phyloP scores from a whole-genome alignment of 1,140 invertebrate genomes.

The Megalonaias nervosa region DNA sequence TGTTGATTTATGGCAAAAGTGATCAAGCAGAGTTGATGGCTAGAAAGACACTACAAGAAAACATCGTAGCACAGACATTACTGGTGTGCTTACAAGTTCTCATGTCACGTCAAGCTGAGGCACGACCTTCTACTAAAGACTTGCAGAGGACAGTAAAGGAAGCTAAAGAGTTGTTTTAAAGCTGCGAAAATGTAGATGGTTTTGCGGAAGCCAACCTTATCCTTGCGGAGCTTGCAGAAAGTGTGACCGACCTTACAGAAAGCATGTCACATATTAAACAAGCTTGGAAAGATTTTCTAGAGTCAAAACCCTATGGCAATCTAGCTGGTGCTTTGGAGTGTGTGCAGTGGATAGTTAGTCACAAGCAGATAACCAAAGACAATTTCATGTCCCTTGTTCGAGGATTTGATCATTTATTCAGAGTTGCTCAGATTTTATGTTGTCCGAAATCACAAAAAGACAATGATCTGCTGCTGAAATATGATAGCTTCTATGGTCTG shows the following conservation, averaged over 20 bases:
- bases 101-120: not conserved
- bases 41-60: constrained; percentile 25
- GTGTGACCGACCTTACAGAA: constrained; percentile 14
- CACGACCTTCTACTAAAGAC: not conserved
- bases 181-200: constrained; percentile 16
- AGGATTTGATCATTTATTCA: constrained; percentile 35
- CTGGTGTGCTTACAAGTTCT: constrained; percentile 23
- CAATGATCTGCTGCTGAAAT: constrained; percentile 25
- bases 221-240: constrained; percentile 27
- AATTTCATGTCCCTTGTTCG: constrained; percentile 27
- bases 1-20: constrained; percentile 33
- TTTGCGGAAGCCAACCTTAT: constrained; percentile 32
- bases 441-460: constrained; percentile 18
- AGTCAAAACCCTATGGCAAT: constrained; percentile 21
- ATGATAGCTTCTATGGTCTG: constrained; percentile 50
- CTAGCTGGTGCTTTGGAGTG: constrained; percentile 36
- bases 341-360: constrained; percentile 36
- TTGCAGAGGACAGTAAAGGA: constrained; percentile 4
- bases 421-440: constrained; percentile 33
- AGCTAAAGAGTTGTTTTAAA: constrained; percentile 2
- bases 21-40: constrained; percentile 42
- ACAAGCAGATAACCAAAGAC: not conserved
- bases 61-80: constrained; percentile 34
- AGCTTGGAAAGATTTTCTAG: constrained; percentile 32
- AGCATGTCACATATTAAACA: constrained; percentile 28